phyloP scores from a whole-genome alignment of 2,797 vertebrate genomes.

The Harpagifer antarcticus region DNA sequence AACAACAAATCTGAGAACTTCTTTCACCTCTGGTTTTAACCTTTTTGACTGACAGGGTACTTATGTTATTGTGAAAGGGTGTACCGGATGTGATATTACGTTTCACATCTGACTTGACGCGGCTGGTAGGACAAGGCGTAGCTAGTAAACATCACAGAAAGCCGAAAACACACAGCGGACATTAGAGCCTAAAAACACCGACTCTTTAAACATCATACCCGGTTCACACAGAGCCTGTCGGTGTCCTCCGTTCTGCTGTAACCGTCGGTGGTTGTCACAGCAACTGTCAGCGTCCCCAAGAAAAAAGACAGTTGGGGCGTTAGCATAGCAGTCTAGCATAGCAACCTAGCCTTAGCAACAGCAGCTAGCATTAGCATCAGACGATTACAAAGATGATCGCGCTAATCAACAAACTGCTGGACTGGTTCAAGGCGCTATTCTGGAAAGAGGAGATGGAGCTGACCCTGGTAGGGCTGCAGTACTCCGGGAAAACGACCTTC shows the following conservation, averaged over 20 bases:
- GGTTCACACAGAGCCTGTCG: neutral
- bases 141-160: conserved; percentile 69
- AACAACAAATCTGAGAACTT: too few species aligned
- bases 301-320: conserved; percentile 51
- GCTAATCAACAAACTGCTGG: conserved; percentile 92
- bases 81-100: conserved; percentile 31
- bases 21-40: too few species aligned
- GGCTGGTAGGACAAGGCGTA: conserved; percentile 53
- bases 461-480: conserved; percentile 92
- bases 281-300: conserved; percentile 37
- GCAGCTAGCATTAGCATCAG: conserved; percentile 47
- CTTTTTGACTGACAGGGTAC: too few species aligned
- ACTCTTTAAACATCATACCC: fast-evolving
- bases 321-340: conserved; percentile 65
- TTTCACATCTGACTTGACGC: neutral
- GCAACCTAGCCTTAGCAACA: conserved; percentile 46
- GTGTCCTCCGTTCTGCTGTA: neutral
- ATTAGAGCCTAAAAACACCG: neutral
- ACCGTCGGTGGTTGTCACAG: conserved; percentile 30
- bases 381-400: conserved; percentile 87
- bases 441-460: conserved; percentile 97
- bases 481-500: conserved; percentile 95
- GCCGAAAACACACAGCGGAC: conserved; percentile 8
- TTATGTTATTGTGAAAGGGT: conserved; percentile 54
- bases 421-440: conserved; percentile 93